Evolutionary conservation across 1,140 invertebrate genomes (phyloP), one percentile per base, ranked within the genome.

Genomic region (Theocolax elegans): DNA sequence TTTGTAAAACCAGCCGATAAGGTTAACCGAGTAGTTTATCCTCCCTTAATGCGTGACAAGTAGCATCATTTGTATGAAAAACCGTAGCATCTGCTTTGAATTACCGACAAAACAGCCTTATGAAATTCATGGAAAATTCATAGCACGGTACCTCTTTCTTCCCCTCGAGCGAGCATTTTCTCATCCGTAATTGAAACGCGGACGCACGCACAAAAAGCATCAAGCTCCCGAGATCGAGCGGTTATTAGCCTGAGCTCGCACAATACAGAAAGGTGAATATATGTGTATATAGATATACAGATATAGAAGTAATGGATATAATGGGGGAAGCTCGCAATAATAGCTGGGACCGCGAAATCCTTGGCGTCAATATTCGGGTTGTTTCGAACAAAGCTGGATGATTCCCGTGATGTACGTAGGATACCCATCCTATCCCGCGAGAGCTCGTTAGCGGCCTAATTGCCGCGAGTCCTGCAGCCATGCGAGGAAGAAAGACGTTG

Each of bases 371-470:
- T 72, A 72, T 63, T 48, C 56, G n/a, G 8, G 44, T 40, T 60
- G 51, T 21, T 49, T 17, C 35, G 25, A 25, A 19, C 25, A 44
- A 46, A 44, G 46, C 19, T 27, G 10, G 29, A 1, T 10, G 56
- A 48, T 51, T 12, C 19, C 10, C 51, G 38, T 35, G 38, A 70
- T 70, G 40, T 25, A 48, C 23, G 73, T 72, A 74, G 74, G 74
- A 70, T 74, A 63, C 19, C 44, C 17, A 72, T 62, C 74, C 59
- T 70, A 42, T 62, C 74, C 59, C 72, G 44, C 49, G 64, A 71
- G 73, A 67, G 75, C 74, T 76, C 73, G 76, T 77, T 76, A 77
- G 72, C 73, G 56, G 70, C 67, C 70, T 76, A 77, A 77, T 76
- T 74, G 73, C 73, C 64, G 51, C 49, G 67, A 68, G 66, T 68